Evolutionary conservation across 53 echinoderm and acorn worm genomes (phyloP), one percentile per base, ranked within the genome.

Genomic region (Echinometra lucunter): DNA sequence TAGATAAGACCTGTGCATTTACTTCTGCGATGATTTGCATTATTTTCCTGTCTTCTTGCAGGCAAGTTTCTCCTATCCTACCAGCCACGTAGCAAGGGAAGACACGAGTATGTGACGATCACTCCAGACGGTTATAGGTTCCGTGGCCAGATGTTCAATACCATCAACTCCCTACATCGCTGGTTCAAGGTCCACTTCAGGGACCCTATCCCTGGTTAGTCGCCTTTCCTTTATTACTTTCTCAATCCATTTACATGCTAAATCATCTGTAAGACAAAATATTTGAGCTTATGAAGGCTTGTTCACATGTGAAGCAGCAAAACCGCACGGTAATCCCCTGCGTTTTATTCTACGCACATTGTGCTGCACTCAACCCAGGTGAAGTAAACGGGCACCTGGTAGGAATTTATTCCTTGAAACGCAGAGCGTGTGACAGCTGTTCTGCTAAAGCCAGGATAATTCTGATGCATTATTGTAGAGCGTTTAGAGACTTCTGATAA

Each of bases 131-230:
- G 99, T 0, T 99, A 95, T 82, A 95, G 96, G 3, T 99, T 98
- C 95, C 55, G 99, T 67, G 97, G 96, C 37, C 97, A 98, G 92
- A 91, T 96, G 55, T 98, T 98, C 49, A 92, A 63, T 18, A 96
- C 98, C 18, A 58, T 99, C 53, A 97, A 96, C 90, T 95, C 97
- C 21, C 90, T 98, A 15, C 97, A 96, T 67, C 96, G 99, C 57
- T 99, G 99, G 99, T 99, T 99, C 93, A 99, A 99, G 95, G 97
- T 97, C 74, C 99, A 99, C 81, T 99, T 99, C 94, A 98, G 99
- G 91, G 99, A 98, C 92, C 99, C 99, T 17, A 99, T 99, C 57
- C 99, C 97, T 91, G 97, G 97, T 97, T 11, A 85, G 5, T 16
- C 0, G 4, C 75, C 75, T 3, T 42, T 5, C 78, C 18, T 53